These are phyloP conservation scores for Hyposoter didymator DNA, from an alignment of 2,888 invertebrate species.

Conservation along the genomic window DNA sequence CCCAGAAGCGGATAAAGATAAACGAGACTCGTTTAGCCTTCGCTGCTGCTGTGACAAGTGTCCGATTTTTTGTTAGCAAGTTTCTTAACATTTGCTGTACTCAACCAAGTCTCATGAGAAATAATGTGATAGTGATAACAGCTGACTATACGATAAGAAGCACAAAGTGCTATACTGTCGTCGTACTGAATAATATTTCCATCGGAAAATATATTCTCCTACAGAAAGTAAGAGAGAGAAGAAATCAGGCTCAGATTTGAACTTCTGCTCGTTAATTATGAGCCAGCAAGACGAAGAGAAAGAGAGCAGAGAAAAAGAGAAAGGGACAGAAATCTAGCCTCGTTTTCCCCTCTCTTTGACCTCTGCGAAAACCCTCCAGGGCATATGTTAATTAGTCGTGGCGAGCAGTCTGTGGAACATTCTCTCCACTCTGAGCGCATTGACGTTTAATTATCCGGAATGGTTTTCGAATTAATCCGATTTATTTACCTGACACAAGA, in stretches of 20 bases:
- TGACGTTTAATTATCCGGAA: conserved; percentile 74
- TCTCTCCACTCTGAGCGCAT: conserved; percentile 56
- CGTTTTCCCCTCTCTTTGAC: conserved; percentile 17
- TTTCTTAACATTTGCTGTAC: not conserved
- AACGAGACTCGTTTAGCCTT: conserved; percentile 27
- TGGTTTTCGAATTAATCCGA: conserved; percentile 72
- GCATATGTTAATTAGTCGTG: conserved; percentile 69
- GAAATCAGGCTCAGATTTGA: conserved; percentile 56
- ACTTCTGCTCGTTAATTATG: conserved; percentile 44
- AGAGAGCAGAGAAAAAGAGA: conserved; percentile 4
- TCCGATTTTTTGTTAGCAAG: conserved; percentile 15
- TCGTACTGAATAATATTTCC: not conserved
- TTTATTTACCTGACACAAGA: conserved; percentile 71
- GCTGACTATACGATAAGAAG: conserved; percentile 8
- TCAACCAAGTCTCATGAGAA: not conserved
- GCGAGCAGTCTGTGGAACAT: conserved; percentile 54
- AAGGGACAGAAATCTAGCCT: conserved; percentile 12
- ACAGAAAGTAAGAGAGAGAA: conserved; percentile 22
- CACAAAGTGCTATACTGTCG: conserved; percentile 6
- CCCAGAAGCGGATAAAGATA: conserved; percentile 31
- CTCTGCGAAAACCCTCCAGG: conserved; percentile 47
- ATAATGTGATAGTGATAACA: not conserved
- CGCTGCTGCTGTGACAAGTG: conserved; percentile 15
- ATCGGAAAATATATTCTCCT: not conserved
- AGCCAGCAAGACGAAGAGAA: conserved; percentile 5